phyloP scores from a whole-genome alignment of 2,888 invertebrate species.

The Idaea straminata region DNA sequence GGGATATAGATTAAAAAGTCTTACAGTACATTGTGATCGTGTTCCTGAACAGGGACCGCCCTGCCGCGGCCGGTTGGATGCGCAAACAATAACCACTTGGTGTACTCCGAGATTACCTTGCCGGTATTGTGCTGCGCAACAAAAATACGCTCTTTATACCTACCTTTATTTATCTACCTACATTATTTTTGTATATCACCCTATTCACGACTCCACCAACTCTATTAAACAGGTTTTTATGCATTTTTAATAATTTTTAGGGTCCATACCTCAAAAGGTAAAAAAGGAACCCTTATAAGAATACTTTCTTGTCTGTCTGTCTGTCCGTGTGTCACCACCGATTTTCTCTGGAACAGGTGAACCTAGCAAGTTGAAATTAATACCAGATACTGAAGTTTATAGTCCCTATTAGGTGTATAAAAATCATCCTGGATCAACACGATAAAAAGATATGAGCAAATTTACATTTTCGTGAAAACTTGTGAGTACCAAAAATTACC shows the following conservation, averaged over 20 bases:
- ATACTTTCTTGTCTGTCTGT: too few relatives aligned
- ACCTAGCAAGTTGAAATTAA: too few relatives aligned
- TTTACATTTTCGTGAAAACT: too few relatives aligned
- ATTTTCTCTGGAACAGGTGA: too few relatives aligned
- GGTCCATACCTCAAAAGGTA: too few relatives aligned
- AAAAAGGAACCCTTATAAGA: too few relatives aligned
- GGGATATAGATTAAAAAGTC: background rate
- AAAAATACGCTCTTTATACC: conserved; percentile 31
- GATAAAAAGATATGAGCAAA: too few relatives aligned
- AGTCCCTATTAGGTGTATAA: too few relatives aligned
- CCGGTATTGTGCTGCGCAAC: conserved; percentile 35
- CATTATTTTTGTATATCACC: background rate
- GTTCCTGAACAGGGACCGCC: conserved; percentile 5
- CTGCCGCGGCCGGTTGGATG: conserved; percentile 12
- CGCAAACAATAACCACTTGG: conserved; percentile 44
- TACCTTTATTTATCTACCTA: background rate
- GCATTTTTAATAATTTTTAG: background rate
- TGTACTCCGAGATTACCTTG: conserved; percentile 41
- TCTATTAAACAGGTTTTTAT: background rate
- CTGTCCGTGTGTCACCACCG: too few relatives aligned
- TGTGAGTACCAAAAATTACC: too few relatives aligned
- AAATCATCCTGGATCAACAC: too few relatives aligned
- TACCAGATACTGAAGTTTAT: too few relatives aligned
- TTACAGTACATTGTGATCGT: background rate
- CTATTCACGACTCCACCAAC: background rate